Evolutionary conservation across 2,888 invertebrate genomes (phyloP), one percentile per base, ranked within the genome.

Genomic region (Fabriciana adippe): DNA sequence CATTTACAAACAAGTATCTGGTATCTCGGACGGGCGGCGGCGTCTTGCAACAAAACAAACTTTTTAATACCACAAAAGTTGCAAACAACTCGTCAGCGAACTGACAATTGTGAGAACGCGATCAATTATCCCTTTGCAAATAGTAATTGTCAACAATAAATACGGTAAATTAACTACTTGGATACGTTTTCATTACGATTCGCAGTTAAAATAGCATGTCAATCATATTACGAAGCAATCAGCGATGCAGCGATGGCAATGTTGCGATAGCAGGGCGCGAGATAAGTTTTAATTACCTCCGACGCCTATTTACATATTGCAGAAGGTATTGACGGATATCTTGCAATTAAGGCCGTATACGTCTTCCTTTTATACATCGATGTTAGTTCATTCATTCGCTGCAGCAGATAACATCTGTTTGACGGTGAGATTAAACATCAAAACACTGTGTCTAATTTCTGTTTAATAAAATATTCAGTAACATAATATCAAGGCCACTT

Each of bases 91-190:
- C 88, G 82, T 90, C 90, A 86, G 79, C 77, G 73, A 72, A 68
- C 84, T 89, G 92, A 92, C 90, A 89, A 90, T 92, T 91, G 92
- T 92, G 92, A 90, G 92, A 92, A 92, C 90, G 79, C 86, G 88
- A 88, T 92, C 91, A 92, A 92, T 92, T 92, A 92, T 90, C 86
- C 81, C 82, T 85, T 71, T 81, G 88, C 83, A 89, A 91, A 90
- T 91, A 90, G 86, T 88, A 89, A 90, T 91, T 87, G 90, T 88
- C 87, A 86, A 88, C 86, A 88, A 83, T 85, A 86, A 88, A 88
- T 87, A 88, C 85, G 85, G 81, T 84, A 86, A 87, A 87, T 87
- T 84, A 88, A 89, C 81, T 81, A 80, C 75, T 75, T 72, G 80
- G 78, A 81, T 85, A 89, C 87, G 85, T 89, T 89, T 90, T 87